phyloP scores from a whole-genome alignment of 2,888 invertebrate species.

The Calameuta filiformis region DNA sequence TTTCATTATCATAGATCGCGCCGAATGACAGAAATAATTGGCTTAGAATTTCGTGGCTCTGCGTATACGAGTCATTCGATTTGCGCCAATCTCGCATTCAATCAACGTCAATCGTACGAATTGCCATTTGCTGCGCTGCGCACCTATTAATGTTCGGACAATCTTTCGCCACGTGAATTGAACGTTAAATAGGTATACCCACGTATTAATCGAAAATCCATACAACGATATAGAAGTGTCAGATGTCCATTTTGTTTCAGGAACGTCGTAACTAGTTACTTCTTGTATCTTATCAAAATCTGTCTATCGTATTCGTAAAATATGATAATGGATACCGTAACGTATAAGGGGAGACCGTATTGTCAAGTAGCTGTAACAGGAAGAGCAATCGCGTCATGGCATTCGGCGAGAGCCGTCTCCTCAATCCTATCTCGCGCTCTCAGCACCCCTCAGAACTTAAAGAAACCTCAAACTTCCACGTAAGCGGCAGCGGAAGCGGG shows the following conservation, averaged over 20 bases:
- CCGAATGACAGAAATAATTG: background rate
- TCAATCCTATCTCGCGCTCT: background rate
- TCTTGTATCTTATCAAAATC: background rate
- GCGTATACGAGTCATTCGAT: background rate
- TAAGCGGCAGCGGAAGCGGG: background rate
- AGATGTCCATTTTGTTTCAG: background rate
- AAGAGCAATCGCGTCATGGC: background rate
- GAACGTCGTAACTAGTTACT: background rate
- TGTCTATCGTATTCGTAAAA: background rate
- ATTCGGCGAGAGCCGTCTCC: background rate
- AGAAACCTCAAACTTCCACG: background rate
- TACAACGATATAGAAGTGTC: background rate
- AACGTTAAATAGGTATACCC: constrained; percentile 33
- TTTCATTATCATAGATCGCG: background rate
- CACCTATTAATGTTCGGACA: constrained; percentile 38
- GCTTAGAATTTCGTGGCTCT: background rate
- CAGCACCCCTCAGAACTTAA: background rate
- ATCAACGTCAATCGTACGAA: constrained; percentile 40
- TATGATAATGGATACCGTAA: background rate
- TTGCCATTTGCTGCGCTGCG: constrained; percentile 33
- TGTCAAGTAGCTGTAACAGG: background rate
- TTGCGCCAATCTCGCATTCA: constrained; percentile 25
- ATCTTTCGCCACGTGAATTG: constrained; percentile 40
- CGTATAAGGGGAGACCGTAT: background rate
- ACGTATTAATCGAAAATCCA: no score